Evolutionary conservation across 2,888 invertebrate species (phyloP), one percentile per base, ranked within the genome.

Genomic region (Eueremaeus valkanovi): DNA sequence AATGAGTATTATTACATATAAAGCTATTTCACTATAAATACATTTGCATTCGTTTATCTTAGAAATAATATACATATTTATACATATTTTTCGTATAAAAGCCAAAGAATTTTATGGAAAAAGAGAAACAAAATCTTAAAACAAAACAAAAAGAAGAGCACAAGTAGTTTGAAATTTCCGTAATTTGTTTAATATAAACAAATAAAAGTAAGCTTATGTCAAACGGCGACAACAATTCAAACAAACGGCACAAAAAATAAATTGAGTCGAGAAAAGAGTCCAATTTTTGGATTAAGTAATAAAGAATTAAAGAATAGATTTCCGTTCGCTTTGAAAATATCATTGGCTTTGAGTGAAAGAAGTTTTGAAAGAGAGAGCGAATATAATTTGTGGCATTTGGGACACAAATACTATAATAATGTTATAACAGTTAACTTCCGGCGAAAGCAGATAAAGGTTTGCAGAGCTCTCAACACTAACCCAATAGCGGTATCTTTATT

Each of bases 381-480:
- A 61, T 61, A 61, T 61, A 27, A 61, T 61, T 61, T 55, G 29
- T 31, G 61, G 61, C 18, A 8, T 29, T 55, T 11, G 27, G 29
- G 61, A 61, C 61, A 61, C n/a, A n/a, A n/a, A n/a, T n/a, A n/a
- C n/a, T n/a, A 61, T 27, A 33, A 66, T 40, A 66, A 66, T 36
- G 36, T 33, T 3, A 36, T 40, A 66, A 66, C 66, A 66, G 66
- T 66, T 66, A 66, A 33, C 66, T 66, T 66, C 66, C 66, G 66
- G 66, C 40, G 66, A 9, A 18, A 18, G 6, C 29, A 36, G 66
- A 36, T 36, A 36, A 66, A 40, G 33, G 66, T 66, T 66, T 66
- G 36, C 66, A 66, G 36, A 66, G 33, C 61, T 31, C 61, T 31
- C 31, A 16, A 51, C 24, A 51, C 51, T 51, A 51, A 51, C 51